These are phyloP conservation scores for Enteromius argenteus DNA, from an alignment of 2,797 vertebrate genomes.

Conservation along the genomic window DNA sequence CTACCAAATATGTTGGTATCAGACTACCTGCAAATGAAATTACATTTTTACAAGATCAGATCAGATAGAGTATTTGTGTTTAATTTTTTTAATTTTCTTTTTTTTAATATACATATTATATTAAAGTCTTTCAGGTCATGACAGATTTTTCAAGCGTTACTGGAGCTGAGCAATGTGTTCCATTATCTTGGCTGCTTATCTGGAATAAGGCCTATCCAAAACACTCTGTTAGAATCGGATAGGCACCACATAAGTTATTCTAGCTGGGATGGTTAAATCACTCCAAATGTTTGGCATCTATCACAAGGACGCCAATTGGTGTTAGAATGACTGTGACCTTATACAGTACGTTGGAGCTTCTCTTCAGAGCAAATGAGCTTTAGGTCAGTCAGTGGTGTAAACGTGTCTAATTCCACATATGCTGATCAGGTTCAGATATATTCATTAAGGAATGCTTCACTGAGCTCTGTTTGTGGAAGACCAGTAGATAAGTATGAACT, in stretches of 20 bases:
- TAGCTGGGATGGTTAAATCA: conserved; percentile 36
- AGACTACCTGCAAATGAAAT: no score
- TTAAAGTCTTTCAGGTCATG: neutral
- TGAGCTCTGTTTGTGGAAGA: conserved; percentile 4
- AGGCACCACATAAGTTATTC: conserved; percentile 26
- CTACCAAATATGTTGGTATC: no score
- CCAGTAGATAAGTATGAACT: conserved; percentile 30
- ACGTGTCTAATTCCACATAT: conserved; percentile 26
- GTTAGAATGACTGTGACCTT: conserved; percentile 1
- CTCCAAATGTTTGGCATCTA: conserved; percentile 45
- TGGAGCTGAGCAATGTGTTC: conserved; percentile 17
- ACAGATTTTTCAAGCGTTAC: neutral
- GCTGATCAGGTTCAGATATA: conserved; percentile 2
- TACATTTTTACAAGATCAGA: no score
- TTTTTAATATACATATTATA: no score
- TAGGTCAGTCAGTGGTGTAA: conserved; percentile 13
- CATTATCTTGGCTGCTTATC: conserved; percentile 42
- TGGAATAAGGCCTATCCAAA: conserved; percentile 43
- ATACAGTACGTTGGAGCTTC: neutral
- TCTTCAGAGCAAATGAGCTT: conserved; percentile 20
- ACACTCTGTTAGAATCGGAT: conserved; percentile 8
- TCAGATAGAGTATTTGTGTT: neutral
- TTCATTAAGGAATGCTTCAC: conserved; percentile 3
- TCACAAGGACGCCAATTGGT: conserved; percentile 23
- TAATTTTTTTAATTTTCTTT: no score